Evolutionary conservation across 2,888 invertebrate genomes (phyloP).

Genomic region (Eueremaeus valkanovi): DNA sequence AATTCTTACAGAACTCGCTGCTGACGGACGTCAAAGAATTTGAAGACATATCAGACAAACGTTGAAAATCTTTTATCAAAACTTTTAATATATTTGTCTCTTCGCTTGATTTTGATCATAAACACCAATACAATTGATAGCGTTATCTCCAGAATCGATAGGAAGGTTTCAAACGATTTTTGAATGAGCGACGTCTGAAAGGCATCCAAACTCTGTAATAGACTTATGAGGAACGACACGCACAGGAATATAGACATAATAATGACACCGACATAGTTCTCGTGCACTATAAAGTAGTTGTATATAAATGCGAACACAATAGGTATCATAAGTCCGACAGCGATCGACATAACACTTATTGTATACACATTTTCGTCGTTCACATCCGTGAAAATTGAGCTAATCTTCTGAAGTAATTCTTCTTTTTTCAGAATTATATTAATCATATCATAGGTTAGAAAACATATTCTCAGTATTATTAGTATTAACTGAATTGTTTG

Average conservation of each 20-base stretch:
- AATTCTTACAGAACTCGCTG: too few species aligned
- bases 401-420: neutral
- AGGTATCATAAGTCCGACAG: slow-evolving; percentile 10
- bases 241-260: slow-evolving; percentile 23
- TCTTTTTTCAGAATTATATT: neutral
- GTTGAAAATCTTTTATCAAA: slow-evolving; percentile 29
- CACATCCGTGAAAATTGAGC: neutral
- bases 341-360: slow-evolving; percentile 4
- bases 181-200: neutral
- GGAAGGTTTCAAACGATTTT: neutral
- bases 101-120: slow-evolving; percentile 8
- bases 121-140: neutral
- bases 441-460: neutral
- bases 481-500: neutral
- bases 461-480: neutral
- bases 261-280: slow-evolving; percentile 16
- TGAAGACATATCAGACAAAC: neutral
- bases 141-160: slow-evolving; percentile 13
- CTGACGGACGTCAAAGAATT: too few species aligned
- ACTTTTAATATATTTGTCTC: slow-evolving; percentile 18
- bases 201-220: neutral
- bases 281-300: slow-evolving; percentile 38
- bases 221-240: neutral
- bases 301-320: slow-evolving; percentile 36
- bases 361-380: slow-evolving; percentile 27